Base-by-base conservation (phyloP, 2,797 vertebrate species). In the Mormyrops boulengeri region DNA sequence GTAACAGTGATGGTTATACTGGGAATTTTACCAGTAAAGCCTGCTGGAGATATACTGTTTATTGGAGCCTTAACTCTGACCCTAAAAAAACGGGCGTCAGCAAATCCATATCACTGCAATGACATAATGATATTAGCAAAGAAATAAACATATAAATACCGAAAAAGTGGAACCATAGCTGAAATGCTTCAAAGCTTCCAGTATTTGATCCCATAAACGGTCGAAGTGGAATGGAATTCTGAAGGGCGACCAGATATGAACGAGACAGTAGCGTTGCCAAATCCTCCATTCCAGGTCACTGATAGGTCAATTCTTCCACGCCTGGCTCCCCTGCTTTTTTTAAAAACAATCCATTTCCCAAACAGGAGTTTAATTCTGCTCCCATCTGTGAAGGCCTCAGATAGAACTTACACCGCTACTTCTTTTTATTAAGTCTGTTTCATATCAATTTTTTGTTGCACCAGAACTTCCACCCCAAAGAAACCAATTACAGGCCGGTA, bases 381-480 rank as follows among this genome's bases (percentile, higher is more conserved):
- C 49, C 85, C 30, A 38, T 38, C 52, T 87, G 50, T 41, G 52
- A 41, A 57, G 30, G 17, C 52, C 52, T 55, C 5, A 55, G 85
- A 55, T 34, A 57, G 26, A 57, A 57, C 85, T 57, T 87, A 57
- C 22, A 38, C 14, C 7, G 2, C 52, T 57, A 19, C 30, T 57
- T 44, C n/a, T 55, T 87, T 87, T 87, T 87, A 87, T 87, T 87
- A 87, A 87, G 85, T 87, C 30, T 87, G 26, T 49, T 87, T 87
- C 52, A 87, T 34, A 87, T 87, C 30, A 55, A 34, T 87, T 87
- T 69, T 87, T 50, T 52, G 85, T 87, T 87, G 12, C 85, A 55
- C 85, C 52, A 57, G 85, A 55, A 57, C 14, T 87, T 57, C 52
- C 85, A 87, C 26, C 85, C 85, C 85, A 87, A 53, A 87, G 85